Conservation (phyloP, 2,113 vertebrate species). For the Promerops cafer region DNA sequence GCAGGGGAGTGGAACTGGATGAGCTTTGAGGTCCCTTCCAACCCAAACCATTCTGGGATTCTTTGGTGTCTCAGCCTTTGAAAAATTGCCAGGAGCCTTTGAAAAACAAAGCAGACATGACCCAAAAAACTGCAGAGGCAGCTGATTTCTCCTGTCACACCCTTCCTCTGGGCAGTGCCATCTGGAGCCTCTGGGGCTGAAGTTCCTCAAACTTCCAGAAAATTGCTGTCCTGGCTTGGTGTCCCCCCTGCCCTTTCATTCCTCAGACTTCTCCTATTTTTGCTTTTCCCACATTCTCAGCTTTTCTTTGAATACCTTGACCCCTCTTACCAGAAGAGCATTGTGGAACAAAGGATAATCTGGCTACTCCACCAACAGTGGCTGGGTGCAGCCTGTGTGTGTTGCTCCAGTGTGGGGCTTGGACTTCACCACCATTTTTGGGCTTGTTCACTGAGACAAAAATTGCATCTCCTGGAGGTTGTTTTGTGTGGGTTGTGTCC, state of each 20-base stretch:
- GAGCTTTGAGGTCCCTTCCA: not conserved
- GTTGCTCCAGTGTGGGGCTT: accelerated
- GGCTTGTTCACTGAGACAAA: not conserved
- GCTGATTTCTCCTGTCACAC: not conserved
- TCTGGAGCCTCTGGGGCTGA: not conserved
- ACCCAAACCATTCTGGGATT: not conserved
- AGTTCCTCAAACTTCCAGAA: conserved; percentile 1
- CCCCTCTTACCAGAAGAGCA: not conserved
- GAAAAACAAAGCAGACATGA: not conserved
- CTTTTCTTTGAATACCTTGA: not conserved
- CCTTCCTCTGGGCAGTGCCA: not conserved
- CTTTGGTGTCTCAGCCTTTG: not conserved
- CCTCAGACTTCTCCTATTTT: conserved; percentile 9
- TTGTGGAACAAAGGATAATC: not conserved
- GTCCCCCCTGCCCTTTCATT: not conserved
- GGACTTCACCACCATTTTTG: not conserved
- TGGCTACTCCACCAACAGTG: not conserved
- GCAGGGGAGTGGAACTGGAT: accelerated
- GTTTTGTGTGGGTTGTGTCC: not conserved
- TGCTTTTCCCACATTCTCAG: not conserved
- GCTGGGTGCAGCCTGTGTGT: not conserved
- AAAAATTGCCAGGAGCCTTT: not conserved
- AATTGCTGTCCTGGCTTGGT: not conserved
- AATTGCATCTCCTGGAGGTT: not conserved
- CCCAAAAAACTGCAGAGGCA: not conserved